Conservation (phyloP, 2,113 vertebrate species). For the Corydoras maculifer region DNA sequence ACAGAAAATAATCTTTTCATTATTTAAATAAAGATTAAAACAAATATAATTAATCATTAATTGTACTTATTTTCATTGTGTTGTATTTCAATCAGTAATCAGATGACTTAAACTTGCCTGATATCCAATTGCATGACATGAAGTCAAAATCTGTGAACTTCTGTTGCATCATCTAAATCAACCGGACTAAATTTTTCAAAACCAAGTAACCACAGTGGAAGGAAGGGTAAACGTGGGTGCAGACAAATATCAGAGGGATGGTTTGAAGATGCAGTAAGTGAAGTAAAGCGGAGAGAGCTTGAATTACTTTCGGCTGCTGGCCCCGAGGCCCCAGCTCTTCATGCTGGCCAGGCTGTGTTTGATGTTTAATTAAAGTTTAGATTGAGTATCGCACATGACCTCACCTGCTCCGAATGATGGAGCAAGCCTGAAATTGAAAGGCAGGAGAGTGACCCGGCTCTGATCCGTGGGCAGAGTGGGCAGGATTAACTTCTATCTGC, state of each 20-base stretch:
- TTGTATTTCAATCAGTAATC: too few relatives aligned
- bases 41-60: too few relatives aligned
- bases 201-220: slow-evolving; percentile 1
- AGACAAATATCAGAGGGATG: slow-evolving; percentile 19
- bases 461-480: slow-evolving; percentile 22
- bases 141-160: neutral
- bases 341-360: slow-evolving; percentile 29
- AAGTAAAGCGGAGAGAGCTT: slow-evolving; percentile 51
- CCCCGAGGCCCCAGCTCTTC: slow-evolving; percentile 21
- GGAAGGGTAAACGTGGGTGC: slow-evolving; percentile 12
- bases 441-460: slow-evolving; percentile 24
- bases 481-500: slow-evolving; percentile 37
- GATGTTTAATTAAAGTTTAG: slow-evolving; percentile 45
- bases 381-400: slow-evolving; percentile 36
- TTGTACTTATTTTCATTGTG: too few relatives aligned
- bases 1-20: too few relatives aligned
- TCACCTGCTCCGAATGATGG: slow-evolving; percentile 31
- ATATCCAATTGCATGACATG: too few relatives aligned
- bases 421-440: slow-evolving; percentile 27
- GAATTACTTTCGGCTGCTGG: slow-evolving; percentile 30
- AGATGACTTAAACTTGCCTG: too few relatives aligned
- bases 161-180: neutral
- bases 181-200: neutral
- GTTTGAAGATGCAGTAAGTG: slow-evolving; percentile 16
- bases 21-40: too few relatives aligned